Evolutionary conservation across 2,888 invertebrate genomes (phyloP), one percentile per base, ranked within the genome.

Genomic region (Zonitis immaculata): DNA sequence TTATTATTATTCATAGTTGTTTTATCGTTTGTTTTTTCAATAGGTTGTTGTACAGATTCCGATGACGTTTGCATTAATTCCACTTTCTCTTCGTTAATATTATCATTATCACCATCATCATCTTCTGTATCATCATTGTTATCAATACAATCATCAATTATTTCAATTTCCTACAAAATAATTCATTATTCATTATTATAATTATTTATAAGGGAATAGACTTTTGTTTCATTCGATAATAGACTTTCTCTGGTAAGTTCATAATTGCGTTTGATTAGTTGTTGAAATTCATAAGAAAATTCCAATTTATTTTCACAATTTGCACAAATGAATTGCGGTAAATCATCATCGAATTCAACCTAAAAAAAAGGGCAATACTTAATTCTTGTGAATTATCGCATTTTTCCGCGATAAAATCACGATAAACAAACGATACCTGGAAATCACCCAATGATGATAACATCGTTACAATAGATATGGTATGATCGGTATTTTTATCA

Each of bases 231-330:
- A 20, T 46, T 49, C 44, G 26, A 49, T 25, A 27, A 3, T 16
- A 35, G 9, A 3, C 8, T 16, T 35, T 35, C 16, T 35, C 9
- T 2, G 6, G 14, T 6, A 45, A 52, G 9, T 51, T 43, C 26
- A 1, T 44, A 14, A 25, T 44, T 49, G 42, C 63, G 35, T 35
- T 18, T 35, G 9, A 65, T 63, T 46, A 64, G 52, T 55, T 63
- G 60, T 50, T 64, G 63, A 47, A 69, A 68, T 45, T 64, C 62
- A 46, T 62, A 68, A 7, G 65, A 66, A 20, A 58, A 56, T 30
- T 52, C 61, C 44, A 71, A 56, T 58, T 66, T 67, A 42, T 64
- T 60, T 51, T 65, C 66, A 47, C 69, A 69, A 22, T 47, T 46
- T 6, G 45, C 48, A 47, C 69, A 69, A 11, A 69, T 47, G 48